Evolutionary conservation across 2,888 invertebrate genomes (phyloP), one percentile per base, ranked within the genome.

Genomic region (Smittia aterrima): DNA sequence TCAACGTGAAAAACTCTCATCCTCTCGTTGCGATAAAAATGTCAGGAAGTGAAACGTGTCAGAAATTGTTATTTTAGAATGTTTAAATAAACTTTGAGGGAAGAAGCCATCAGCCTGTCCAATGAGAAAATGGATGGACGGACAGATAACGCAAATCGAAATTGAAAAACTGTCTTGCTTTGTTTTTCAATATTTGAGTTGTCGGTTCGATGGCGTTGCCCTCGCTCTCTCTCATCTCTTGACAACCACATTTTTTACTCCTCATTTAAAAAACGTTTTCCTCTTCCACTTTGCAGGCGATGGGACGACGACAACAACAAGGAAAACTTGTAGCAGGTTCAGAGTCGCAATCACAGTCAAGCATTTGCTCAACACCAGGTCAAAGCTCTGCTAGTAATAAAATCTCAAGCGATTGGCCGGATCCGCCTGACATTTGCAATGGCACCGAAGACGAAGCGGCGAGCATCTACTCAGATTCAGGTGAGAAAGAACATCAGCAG

Each of bases 401-500:
- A 66, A 70, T 76, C 66, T 77, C 79, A 74, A 75, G 75, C 22
- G 78, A 90, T 79, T 91, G 91, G 90, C 90, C 90, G 9, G 91
- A 91, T 75, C 90, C 89, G 1, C 89, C 89, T 0, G 85, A 87
- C 20, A 83, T 86, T 24, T 85, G 86, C 70, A 87, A 87, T 78
- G 88, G 87, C 75, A 87, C 89, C 9, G 88, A 88, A 79, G 88
- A 88, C 79, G 88, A 87, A 77, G 85, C 89, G 6, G 86, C 87
- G 9, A 91, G 91, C 0, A 89, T 91, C 3, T 87, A 86, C 77
- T 90, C 90, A 4, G 90, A 91, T 79, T 86, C 86, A 0, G 86
- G 80, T 77, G 54, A 71, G 22, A 16, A 41, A 9, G 18, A 6
- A 38, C 38, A 38, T 7, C 7, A 38, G 38, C 11, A 6, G 11